A percentile compares a stretch with the other conserved stretches of the same genome.
Evolutionary conservation across 2,888 invertebrate species (phyloP).

Genomic region (Acronicta leporina): DNA sequence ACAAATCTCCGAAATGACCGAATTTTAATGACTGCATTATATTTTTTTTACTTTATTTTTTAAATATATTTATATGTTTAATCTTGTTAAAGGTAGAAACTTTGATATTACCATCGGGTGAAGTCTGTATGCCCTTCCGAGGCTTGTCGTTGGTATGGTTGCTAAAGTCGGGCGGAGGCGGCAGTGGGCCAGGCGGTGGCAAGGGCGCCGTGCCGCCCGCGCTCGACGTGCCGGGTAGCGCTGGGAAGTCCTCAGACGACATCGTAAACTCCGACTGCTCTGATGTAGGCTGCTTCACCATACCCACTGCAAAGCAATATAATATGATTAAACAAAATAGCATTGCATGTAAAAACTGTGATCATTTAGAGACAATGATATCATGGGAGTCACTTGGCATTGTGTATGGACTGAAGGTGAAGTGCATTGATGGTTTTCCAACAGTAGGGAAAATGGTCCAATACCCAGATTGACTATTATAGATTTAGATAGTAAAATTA

Average conservation of each 20-base stretch:
- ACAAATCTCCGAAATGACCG: neutral
- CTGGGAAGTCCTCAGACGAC: constrained; percentile 99
- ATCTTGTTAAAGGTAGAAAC: neutral
- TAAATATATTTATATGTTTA: constrained; percentile 2
- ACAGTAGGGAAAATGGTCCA: too few species aligned
- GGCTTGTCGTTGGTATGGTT: constrained; percentile 85
- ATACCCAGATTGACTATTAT: too few species aligned
- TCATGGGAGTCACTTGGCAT: too few species aligned
- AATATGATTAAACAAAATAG: neutral
- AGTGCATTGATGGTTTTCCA: too few species aligned
- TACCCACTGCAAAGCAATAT: constrained; percentile 92
- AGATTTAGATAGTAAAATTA: constrained; percentile 46
- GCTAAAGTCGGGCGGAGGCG: constrained; percentile 64
- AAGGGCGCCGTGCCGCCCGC: constrained; percentile 78
- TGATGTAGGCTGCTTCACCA: constrained; percentile 98
- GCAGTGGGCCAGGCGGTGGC: constrained; percentile 60
- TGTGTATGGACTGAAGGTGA: too few species aligned
- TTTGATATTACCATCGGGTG: constrained; percentile 93
- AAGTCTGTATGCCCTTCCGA: constrained; percentile 97
- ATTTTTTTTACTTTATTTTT: neutral
- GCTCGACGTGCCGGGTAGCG: constrained; percentile 97
- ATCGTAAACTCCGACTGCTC: constrained; percentile 98
- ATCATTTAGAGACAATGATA: too few species aligned
- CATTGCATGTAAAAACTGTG: too few species aligned
- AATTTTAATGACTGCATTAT: constrained; percentile 26